Evolutionary conservation across 2,797 vertebrate genomes (phyloP).

Genomic region (Coregonus suidteri): DNA sequence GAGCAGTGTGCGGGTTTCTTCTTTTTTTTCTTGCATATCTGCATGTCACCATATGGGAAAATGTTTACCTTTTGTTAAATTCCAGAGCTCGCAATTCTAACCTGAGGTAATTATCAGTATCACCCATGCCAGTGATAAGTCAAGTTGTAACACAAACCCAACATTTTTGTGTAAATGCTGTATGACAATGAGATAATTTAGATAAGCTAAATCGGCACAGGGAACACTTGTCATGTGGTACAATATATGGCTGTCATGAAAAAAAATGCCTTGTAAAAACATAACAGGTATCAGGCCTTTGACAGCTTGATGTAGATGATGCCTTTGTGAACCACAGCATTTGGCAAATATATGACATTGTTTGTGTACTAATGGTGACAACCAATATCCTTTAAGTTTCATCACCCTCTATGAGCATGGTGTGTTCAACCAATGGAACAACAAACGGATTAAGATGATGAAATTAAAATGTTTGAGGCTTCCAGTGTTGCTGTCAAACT

Average conservation of each 20-base stretch:
- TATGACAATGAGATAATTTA: conserved; percentile 22
- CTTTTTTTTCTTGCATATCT: background rate
- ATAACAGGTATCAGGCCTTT: background rate
- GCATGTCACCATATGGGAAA: background rate
- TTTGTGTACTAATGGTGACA: background rate
- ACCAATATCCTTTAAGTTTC: background rate
- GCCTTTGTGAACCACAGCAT: background rate
- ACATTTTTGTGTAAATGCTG: conserved; percentile 19
- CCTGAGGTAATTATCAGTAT: background rate
- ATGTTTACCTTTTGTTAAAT: background rate
- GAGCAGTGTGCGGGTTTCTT: no score
- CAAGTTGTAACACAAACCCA: conserved; percentile 26
- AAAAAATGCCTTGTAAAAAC: conserved; percentile 17
- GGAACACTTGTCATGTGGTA: conserved; percentile 5
- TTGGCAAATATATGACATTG: background rate
- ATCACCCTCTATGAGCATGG: background rate
- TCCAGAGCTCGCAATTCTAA: background rate
- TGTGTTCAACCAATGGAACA: no score
- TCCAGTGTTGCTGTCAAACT: background rate
- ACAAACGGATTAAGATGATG: background rate
- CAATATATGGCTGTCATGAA: conserved; percentile 2
- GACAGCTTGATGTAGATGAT: conserved; percentile 17
- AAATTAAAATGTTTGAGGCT: background rate
- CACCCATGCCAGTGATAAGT: background rate
- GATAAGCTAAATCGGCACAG: conserved; percentile 8